phyloP scores from a whole-genome alignment of 2,888 invertebrate genomes.

The Phyllotreta striolata region DNA sequence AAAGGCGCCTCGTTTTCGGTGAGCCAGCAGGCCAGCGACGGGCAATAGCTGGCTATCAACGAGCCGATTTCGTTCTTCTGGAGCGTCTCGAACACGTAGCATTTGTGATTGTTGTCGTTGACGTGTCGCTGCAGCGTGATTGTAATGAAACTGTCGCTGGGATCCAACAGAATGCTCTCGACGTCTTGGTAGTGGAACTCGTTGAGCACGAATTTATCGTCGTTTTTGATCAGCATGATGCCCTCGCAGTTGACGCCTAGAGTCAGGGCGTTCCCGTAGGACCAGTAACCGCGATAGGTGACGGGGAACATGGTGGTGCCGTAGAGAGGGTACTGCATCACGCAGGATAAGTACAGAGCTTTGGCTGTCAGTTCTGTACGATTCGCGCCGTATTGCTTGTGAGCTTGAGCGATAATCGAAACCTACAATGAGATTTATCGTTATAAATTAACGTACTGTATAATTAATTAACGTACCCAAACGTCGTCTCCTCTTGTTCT shows the following conservation, averaged over 20 bases:
- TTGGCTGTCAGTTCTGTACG: constrained; percentile 91
- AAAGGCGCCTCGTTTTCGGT: constrained; percentile 75
- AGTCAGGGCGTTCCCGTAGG: constrained; percentile 78
- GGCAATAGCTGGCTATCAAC: constrained; percentile 90
- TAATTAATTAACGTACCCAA: constrained; percentile 68
- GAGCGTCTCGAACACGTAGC: constrained; percentile 91
- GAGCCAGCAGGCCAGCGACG: constrained; percentile 82
- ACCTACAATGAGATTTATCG: constrained; percentile 62
- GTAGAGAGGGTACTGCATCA: constrained; percentile 92
- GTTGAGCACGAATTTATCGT: constrained; percentile 90
- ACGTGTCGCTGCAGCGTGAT: constrained; percentile 80
- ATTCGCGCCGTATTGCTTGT: constrained; percentile 90
- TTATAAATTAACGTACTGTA: neutral
- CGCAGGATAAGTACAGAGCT: constrained; percentile 91
- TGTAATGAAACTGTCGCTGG: constrained; percentile 91
- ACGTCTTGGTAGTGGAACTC: constrained; percentile 90
- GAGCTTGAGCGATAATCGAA: constrained; percentile 86
- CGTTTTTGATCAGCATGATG: constrained; percentile 87
- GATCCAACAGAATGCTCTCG: constrained; percentile 89
- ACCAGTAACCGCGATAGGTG: constrained; percentile 93
- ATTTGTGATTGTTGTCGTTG: constrained; percentile 76
- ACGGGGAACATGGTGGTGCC: constrained; percentile 70
- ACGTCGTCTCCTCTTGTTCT: constrained; percentile 80
- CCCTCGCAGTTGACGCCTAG: constrained; percentile 92
- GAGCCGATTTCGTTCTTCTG: constrained; percentile 93